Percentiles rank a stretch among this genome's conserved stretches.
These are phyloP conservation scores for Phrynosoma platyrhinos DNA, from an alignment of 2,113 vertebrate species.

Conservation along the genomic window DNA sequence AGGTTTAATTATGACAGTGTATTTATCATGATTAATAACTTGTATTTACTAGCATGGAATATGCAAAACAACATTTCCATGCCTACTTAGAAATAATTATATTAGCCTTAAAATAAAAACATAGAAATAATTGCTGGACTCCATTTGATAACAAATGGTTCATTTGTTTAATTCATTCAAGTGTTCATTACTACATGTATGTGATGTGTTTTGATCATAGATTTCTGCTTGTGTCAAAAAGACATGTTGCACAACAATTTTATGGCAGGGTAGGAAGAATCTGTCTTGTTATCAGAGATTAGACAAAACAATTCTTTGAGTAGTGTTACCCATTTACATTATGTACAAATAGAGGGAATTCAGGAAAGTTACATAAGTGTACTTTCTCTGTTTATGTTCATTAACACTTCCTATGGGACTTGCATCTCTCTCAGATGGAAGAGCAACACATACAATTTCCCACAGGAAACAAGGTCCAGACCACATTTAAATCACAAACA, in stretches of 20 bases:
- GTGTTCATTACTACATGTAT: neutral
- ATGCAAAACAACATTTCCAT: neutral
- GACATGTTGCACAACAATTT: neutral
- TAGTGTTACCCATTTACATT: neutral
- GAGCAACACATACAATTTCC: neutral
- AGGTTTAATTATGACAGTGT: neutral
- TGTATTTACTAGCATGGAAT: neutral
- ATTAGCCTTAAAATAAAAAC: neutral
- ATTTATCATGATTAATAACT: neutral
- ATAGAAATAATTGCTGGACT: neutral
- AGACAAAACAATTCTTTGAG: neutral
- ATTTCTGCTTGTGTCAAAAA: neutral
- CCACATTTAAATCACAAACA: neutral
- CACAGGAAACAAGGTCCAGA: neutral
- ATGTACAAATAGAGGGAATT: neutral
- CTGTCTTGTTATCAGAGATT: neutral
- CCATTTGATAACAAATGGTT: neutral
- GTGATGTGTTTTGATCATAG: neutral
- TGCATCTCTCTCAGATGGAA: neutral
- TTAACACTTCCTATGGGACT: neutral
- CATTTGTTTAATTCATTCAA: neutral
- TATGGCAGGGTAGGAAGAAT: neutral
- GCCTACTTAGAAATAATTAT: slow-evolving; percentile 23
- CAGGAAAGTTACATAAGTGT: neutral
- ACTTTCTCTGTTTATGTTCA: neutral